These are phyloP conservation scores for Horisme vitalbata DNA, from an alignment of 2,888 invertebrate species.

Conservation along the genomic window DNA sequence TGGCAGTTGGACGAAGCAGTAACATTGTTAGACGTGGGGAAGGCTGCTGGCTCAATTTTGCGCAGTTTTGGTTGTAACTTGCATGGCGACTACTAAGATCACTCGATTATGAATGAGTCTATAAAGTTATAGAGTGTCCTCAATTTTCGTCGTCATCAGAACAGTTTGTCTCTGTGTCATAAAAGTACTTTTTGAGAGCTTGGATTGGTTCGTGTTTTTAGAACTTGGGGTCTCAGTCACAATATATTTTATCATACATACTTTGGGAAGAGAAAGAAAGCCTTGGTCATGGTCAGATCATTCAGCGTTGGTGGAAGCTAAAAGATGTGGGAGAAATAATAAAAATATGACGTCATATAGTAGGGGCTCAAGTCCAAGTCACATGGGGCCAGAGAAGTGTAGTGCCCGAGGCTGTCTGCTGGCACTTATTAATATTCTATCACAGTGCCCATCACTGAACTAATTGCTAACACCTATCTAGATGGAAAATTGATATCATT, in stretches of 20 bases:
- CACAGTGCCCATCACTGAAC: constrained; percentile 19
- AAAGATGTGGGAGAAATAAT: background rate
- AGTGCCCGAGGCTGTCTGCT: constrained; percentile 36
- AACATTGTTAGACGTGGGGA: constrained; percentile 45
- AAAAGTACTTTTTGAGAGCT: too few species aligned
- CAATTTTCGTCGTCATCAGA: too few species aligned
- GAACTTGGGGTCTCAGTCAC: too few species aligned
- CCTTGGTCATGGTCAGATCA: too few species aligned
- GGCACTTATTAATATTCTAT: constrained; percentile 42
- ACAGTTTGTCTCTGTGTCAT: too few species aligned
- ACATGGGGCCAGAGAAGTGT: constrained; percentile 26
- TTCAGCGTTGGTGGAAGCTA: too few species aligned
- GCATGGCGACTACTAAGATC: constrained; percentile 1
- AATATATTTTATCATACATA: too few species aligned
- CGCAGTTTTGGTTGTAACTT: constrained; percentile 34
- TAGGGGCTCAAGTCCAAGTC: constrained; percentile 9
- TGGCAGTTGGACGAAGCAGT: constrained; percentile 32
- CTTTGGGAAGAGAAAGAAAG: too few species aligned
- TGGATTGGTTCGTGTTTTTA: too few species aligned
- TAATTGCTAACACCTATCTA: constrained; percentile 22
- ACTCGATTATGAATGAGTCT: background rate
- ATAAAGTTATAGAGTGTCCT: too few species aligned
- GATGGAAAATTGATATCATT: constrained; percentile 4
- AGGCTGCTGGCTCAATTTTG: constrained; percentile 41
- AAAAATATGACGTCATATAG: background rate